Percentiles rank a stretch among this genome's conserved stretches.
These are phyloP conservation scores for Stenolophus ochropezus DNA, from an alignment of 2,888 invertebrate species.

Conservation along the genomic window DNA sequence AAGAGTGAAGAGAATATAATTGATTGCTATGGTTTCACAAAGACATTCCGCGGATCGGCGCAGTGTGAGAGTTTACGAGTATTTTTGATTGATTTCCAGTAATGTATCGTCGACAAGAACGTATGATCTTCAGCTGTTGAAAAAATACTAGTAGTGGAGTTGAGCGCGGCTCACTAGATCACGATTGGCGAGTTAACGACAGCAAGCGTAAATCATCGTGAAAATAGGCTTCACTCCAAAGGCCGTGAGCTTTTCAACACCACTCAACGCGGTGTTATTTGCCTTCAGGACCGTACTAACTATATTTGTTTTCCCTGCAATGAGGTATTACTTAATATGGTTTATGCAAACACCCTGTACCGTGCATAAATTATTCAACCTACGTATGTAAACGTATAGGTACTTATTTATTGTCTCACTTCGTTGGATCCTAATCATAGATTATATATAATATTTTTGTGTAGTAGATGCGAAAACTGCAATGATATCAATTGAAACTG, in stretches of 20 bases:
- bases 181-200: slow-evolving; percentile 52
- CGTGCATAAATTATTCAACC: too few species aligned
- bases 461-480: too few species aligned
- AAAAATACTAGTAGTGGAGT: slow-evolving; percentile 19
- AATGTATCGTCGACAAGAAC: slow-evolving; percentile 25
- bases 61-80: slow-evolving; percentile 3
- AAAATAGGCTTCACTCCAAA: slow-evolving; percentile 32
- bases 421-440: too few species aligned
- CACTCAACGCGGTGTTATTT: slow-evolving; percentile 27
- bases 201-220: slow-evolving; percentile 46
- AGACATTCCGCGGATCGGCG: background rate
- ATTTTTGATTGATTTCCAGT: slow-evolving; percentile 27
- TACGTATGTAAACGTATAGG: too few species aligned
- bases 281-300: slow-evolving; percentile 1
- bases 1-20: background rate
- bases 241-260: slow-evolving; percentile 43
- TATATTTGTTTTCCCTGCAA: too few species aligned
- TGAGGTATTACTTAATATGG: too few species aligned
- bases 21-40: background rate
- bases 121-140: slow-evolving; percentile 29
- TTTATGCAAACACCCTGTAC: too few species aligned
- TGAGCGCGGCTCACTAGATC: slow-evolving; percentile 35
- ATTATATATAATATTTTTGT: too few species aligned
- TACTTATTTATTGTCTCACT: too few species aligned
- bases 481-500: too few species aligned